Evolutionary conservation across 2,113 vertebrate genomes (phyloP), one percentile per base, ranked within the genome.

Genomic region (Grammomys surdaster): DNA sequence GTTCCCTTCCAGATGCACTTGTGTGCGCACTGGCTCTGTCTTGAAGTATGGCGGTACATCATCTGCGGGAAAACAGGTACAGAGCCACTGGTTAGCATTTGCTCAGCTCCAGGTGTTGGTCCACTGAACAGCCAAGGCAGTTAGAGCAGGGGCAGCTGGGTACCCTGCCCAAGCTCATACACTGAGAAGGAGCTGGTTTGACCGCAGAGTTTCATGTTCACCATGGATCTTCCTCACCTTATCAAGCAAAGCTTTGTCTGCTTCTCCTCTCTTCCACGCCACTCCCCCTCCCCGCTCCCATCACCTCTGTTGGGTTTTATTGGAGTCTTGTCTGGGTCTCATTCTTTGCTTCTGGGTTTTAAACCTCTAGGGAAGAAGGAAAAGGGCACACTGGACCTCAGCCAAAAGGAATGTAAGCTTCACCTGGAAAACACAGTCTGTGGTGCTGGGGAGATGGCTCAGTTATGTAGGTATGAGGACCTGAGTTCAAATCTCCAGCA

Each of bases 41-140:
- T 99, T 99, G 97, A 99, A 99, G 94, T 99, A 99, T 0, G 99
- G 99, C 22, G 99, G 98, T 76, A 99, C 99, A 0, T 99, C 99
- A 13, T 99, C 99, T 99, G 98, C 70, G 28, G 78, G 58, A 81
- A 67, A 56, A 93, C 77, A 90, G 51, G 56, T 40, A 82, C 58
- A 85, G 14, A 69, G 40, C 24, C 60, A 8, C 36, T 0, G 7
- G 70, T 96, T 43, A 96, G 4, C 54, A 3, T 40, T 1, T 1
- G 72, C 88, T 77, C 33, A 0, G 31, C 31, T 12, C 2, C 0
- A 8, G 0, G 17, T 0, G 0, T 19, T 0, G 0, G 40, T 8
- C 60, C 14, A 0, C 1, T 5, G 7, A 2, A 12, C 4, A 11
- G n/a, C 91, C 43, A 1, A 5, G 22, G 43, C 11, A 5, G 81